Base-by-base conservation (phyloP, 2,888 invertebrate species). In the Schizaphis graminum region DNA sequence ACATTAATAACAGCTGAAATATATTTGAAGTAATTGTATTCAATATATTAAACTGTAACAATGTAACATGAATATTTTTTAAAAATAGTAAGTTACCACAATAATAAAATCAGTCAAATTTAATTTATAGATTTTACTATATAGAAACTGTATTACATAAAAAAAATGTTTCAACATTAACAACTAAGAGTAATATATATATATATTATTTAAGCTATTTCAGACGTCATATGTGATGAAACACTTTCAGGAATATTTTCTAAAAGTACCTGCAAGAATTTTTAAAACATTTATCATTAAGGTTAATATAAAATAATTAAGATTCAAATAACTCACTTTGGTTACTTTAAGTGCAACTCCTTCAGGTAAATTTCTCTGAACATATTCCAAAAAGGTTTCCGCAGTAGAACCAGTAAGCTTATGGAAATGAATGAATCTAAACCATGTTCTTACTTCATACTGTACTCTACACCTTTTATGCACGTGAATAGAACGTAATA, bases 311-410 rank as follows among this genome's bases (percentile, higher is more conserved):
- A 24, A 53, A 44, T n/a, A 21, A n/a, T 44, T 84, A 24, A 44
- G 28, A 7, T 47, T 11, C 28, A 84, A 85, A 11, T 28, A 88
- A 94, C 91, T 95, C 89, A 98, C 97, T 96, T 97, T 98, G 3
- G 98, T 98, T 1, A 98, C 97, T 96, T 99, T 99, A 96, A 99
- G 97, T 8, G 98, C 98, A 95, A 99, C 98, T 84, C 99, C 99
- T 96, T 99, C 99, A 0, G 99, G 99, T 93, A 99, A 96, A 96
- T 99, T 99, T 95, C 99, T 97, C 96, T 99, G 97, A 94, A 99
- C 97, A 96, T 99, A 99, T 96, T 99, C 99, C 92, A 99, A 96
- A 96, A 98, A 98, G 24, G 99, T 99, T 95, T 98, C 98, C 90
- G 99, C 98, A 26, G 99, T 99, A 8, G 99, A 99, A 0, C 98